Evolutionary conservation across 2,888 invertebrate genomes (phyloP).

Genomic region (Drosophila kambysellisi): DNA sequence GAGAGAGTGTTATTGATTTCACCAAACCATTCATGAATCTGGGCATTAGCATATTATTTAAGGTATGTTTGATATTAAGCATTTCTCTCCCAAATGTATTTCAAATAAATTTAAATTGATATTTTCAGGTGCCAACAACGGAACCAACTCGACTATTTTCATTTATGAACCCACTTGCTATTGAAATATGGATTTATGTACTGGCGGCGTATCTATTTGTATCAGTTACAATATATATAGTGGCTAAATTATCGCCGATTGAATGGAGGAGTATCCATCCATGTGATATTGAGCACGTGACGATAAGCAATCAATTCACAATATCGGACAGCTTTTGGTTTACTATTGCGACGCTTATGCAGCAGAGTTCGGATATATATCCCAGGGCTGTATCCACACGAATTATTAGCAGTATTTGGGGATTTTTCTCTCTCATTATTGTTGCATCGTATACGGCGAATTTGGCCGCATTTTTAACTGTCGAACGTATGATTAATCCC

Average conservation of each 20-base stretch:
- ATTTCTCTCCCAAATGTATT: not conserved
- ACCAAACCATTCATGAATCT: constrained; percentile 97
- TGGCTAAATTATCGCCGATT: constrained; percentile 92
- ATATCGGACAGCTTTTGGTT: constrained; percentile 95
- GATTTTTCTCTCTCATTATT: constrained; percentile 96
- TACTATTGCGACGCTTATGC: constrained; percentile 95
- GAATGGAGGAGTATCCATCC: constrained; percentile 92
- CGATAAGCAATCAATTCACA: constrained; percentile 91
- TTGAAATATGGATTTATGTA: constrained; percentile 95
- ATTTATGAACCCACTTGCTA: constrained; percentile 94
- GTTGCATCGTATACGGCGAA: constrained; percentile 97
- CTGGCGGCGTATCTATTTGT: constrained; percentile 92
- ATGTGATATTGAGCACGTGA: constrained; percentile 86
- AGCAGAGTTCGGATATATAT: constrained; percentile 92
- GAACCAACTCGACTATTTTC: constrained; percentile 91
- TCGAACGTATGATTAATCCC: constrained; percentile 94
- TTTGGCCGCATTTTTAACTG: constrained; percentile 95
- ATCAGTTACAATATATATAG: constrained; percentile 91
- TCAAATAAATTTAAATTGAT: not conserved
- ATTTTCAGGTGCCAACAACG: constrained; percentile 88
- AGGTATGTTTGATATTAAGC: constrained; percentile 85
- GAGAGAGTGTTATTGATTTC: constrained; percentile 95
- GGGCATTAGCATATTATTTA: constrained; percentile 94
- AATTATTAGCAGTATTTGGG: constrained; percentile 95
- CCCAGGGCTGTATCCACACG: constrained; percentile 89